A percentile compares a stretch with the other conserved stretches of the same genome.
phyloP scores from a whole-genome alignment of 2,113 vertebrate genomes.

The Oceanites oceanicus region DNA sequence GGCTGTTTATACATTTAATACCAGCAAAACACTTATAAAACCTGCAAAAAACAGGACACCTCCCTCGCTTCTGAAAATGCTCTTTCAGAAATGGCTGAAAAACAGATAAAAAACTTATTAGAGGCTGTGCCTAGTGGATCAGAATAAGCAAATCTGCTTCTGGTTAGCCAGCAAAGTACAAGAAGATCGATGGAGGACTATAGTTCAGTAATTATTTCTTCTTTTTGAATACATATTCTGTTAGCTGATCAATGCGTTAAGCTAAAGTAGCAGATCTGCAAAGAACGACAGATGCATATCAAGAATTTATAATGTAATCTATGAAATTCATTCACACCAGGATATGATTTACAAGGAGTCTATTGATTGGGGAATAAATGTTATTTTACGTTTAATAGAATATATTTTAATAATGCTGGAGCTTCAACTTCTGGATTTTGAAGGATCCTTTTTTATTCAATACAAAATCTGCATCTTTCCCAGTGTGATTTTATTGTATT shows the following conservation, averaged over 20 bases:
- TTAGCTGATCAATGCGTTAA: conserved; percentile 10
- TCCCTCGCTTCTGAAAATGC: not conserved
- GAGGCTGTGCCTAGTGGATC: not conserved
- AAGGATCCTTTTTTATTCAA: not conserved
- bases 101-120: not conserved
- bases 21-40: not conserved
- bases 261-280: not conserved
- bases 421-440: not conserved
- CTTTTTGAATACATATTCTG: not conserved
- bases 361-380: conserved; percentile 28
- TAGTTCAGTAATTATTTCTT: conserved; percentile 7
- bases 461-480: not conserved
- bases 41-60: not conserved
- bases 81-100: not conserved
- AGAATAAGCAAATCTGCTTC: not conserved
- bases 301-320: conserved; percentile 13
- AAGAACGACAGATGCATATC: not conserved
- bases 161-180: not conserved
- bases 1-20: not conserved
- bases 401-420: not conserved
- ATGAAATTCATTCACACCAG: not conserved
- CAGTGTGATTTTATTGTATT: not conserved
- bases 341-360: not conserved
- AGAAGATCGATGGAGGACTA: not conserved
- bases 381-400: conserved; percentile 29